Evolutionary conservation across 1,140 invertebrate species (phyloP).

Genomic region (Drosophila funebris): DNA sequence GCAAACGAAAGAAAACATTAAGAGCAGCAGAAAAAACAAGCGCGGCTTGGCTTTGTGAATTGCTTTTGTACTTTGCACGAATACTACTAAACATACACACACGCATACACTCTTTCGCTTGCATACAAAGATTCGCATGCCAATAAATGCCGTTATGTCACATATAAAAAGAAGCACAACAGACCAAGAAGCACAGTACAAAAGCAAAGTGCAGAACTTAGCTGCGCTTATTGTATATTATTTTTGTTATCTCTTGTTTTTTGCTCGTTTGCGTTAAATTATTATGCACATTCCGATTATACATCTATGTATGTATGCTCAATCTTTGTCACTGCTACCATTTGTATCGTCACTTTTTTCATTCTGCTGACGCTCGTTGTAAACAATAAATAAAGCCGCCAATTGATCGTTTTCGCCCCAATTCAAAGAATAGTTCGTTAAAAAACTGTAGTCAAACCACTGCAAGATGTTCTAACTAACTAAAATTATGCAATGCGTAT

Average conservation of each 20-base stretch:
- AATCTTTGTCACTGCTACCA: constrained; percentile 21
- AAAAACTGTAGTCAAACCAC: too few species aligned
- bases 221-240: constrained; percentile 68
- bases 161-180: constrained; percentile 49
- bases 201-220: constrained; percentile 40
- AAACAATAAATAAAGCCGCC: constrained; percentile 15
- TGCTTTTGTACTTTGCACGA: constrained; percentile 23
- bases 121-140: constrained; percentile 20
- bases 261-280: constrained; percentile 44
- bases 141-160: constrained; percentile 69
- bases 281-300: constrained; percentile 62
- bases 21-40: constrained; percentile 1
- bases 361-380: constrained; percentile 14
- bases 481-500: constrained; percentile 65
- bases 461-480: too few species aligned
- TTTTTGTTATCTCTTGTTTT: constrained; percentile 61
- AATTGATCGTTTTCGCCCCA: constrained; percentile 21
- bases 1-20: not conserved
- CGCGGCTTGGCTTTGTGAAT: constrained; percentile 26
- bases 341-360: constrained; percentile 15
- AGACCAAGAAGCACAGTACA: constrained; percentile 27
- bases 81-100: constrained; percentile 2
- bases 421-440: constrained; percentile 40
- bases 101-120: not conserved
- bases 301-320: constrained; percentile 3